phyloP scores from a whole-genome alignment of 1,140 invertebrate species.

The Philaenus spumarius region DNA sequence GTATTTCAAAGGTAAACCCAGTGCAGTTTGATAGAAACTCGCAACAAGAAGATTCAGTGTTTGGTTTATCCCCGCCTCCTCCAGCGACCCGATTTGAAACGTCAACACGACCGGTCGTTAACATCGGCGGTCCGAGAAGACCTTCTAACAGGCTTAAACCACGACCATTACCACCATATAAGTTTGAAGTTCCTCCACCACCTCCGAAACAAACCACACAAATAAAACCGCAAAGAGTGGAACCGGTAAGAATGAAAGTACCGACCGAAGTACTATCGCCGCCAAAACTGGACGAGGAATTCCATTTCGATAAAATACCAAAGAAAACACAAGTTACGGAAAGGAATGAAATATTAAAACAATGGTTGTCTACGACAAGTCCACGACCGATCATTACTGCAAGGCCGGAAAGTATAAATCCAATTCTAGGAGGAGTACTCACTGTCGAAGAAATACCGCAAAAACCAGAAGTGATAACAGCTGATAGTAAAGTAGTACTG shows the following conservation, averaged over 20 bases:
- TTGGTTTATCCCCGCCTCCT: constrained; percentile 31
- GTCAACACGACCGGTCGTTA: constrained; percentile 3
- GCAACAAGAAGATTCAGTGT: constrained; percentile 23
- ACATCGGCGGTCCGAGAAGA: constrained; percentile 7
- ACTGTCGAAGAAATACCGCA: constrained; percentile 25
- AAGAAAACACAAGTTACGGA: constrained; percentile 10
- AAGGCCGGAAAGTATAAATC: constrained; percentile 21
- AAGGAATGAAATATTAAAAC: neutral
- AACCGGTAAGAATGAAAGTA: neutral
- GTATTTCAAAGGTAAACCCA: neutral
- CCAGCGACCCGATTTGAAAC: constrained; percentile 3
- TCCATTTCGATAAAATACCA: constrained; percentile 10
- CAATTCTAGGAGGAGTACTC: constrained; percentile 22
- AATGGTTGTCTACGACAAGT: constrained; percentile 14
- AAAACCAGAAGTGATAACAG: constrained; percentile 31
- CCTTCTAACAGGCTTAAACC: constrained; percentile 2
- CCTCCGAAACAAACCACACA: neutral
- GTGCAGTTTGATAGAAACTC: constrained; percentile 22
- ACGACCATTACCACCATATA: constrained; percentile 32
- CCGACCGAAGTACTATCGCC: constrained; percentile 25
- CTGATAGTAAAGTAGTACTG: constrained; percentile 28
- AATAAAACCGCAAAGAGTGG: neutral
- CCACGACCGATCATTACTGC: constrained; percentile 16
- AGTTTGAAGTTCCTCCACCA: constrained; percentile 31
- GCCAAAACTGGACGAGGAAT: constrained; percentile 15